Conservation (phyloP, 2,113 vertebrate species). For the Terrapene triunguis region DNA sequence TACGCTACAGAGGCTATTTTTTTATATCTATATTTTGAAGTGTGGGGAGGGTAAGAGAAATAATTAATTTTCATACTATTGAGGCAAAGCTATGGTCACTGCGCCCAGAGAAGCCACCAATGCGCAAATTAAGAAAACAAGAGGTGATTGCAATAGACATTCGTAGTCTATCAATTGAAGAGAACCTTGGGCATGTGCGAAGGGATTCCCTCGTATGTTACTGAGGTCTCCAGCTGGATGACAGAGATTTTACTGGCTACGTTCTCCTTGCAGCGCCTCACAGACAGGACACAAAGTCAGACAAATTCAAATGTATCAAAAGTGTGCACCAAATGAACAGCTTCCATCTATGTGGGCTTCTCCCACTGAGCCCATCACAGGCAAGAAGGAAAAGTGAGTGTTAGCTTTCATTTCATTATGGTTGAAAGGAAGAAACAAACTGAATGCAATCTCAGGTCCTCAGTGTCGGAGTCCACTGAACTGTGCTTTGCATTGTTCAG, state of each 20-base stretch:
- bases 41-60: constrained; percentile 2
- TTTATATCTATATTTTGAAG: background rate
- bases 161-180: background rate
- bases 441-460: background rate
- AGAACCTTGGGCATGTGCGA: background rate
- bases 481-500: background rate
- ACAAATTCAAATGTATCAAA: background rate
- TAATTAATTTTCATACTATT: constrained; percentile 49
- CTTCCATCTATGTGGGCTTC: background rate
- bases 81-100: constrained; percentile 28
- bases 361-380: background rate
- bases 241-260: background rate
- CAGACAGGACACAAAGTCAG: background rate
- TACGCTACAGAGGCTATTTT: constrained; percentile 47
- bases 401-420: background rate
- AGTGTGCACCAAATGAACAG: background rate
- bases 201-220: background rate
- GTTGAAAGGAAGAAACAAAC: background rate
- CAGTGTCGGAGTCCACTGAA: background rate
- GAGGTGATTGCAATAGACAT: background rate
- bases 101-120: constrained; percentile 30
- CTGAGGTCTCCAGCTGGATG: background rate
- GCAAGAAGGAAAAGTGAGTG: background rate
- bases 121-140: constrained; percentile 5
- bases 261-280: fast-evolving